Conservation (phyloP, 2,888 invertebrate species). For the Tuta absoluta region DNA sequence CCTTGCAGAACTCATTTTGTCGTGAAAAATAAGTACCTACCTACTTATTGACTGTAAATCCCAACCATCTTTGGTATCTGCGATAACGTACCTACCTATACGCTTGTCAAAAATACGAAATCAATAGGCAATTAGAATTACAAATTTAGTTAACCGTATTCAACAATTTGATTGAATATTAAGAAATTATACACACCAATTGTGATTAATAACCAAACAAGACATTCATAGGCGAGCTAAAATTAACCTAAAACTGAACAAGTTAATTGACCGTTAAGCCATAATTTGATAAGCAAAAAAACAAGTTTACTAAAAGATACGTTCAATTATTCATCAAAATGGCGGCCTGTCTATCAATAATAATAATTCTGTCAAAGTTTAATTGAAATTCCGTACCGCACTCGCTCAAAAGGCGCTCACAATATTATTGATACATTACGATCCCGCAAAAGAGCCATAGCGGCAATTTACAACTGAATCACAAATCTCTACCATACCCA, state of each 20-base stretch:
- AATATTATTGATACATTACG: constrained; percentile 80
- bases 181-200: constrained; percentile 18
- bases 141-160: background rate
- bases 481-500: constrained; percentile 74
- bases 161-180: constrained; percentile 8
- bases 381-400: constrained; percentile 74
- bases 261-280: constrained; percentile 52
- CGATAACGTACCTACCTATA: too few relatives aligned
- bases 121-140: background rate
- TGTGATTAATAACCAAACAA: constrained; percentile 12
- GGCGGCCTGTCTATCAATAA: constrained; percentile 71
- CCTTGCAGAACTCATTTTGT: background rate
- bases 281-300: constrained; percentile 46
- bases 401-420: constrained; percentile 57
- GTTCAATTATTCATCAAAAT: constrained; percentile 71
- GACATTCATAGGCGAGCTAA: constrained; percentile 24
- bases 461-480: constrained; percentile 78
- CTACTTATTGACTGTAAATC: too few relatives aligned
- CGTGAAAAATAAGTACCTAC: background rate
- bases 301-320: constrained; percentile 41
- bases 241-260: constrained; percentile 33
- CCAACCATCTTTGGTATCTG: too few relatives aligned
- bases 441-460: constrained; percentile 72
- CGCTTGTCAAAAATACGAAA: constrained; percentile 6
- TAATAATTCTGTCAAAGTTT: constrained; percentile 79